phyloP scores from a whole-genome alignment of 2,113 vertebrate species.

The Zosterops hypoxanthus region DNA sequence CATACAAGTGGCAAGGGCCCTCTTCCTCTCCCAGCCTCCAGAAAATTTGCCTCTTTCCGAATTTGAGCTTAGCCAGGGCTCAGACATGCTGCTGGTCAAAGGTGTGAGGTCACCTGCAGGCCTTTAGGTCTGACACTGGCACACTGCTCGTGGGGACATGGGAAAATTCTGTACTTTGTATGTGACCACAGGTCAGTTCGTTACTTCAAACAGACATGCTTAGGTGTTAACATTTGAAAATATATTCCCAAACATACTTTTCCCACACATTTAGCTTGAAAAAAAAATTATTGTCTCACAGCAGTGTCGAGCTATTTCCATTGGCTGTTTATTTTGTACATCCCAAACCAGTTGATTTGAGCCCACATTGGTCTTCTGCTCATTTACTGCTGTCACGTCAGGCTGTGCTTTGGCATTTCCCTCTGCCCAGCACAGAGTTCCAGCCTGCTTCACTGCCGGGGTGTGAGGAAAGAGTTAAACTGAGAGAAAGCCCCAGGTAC shows the following conservation, averaged over 20 bases:
- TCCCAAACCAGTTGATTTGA: not conserved
- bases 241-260: not conserved
- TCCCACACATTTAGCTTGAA: not conserved
- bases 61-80: not conserved
- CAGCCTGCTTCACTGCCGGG: fast-evolving
- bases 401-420: not conserved
- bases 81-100: fast-evolving
- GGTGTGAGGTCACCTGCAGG: not conserved
- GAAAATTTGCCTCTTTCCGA: not conserved
- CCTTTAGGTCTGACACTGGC: not conserved
- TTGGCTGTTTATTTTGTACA: not conserved
- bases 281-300: not conserved
- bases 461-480: conserved; percentile 21
- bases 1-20: not conserved
- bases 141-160: not conserved
- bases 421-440: not conserved
- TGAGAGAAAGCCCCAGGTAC: conserved; percentile 26
- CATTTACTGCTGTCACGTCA: not conserved
- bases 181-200: not conserved
- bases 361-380: fast-evolving
- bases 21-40: not conserved
- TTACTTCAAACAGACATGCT: not conserved
- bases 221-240: not conserved
- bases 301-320: fast-evolving
- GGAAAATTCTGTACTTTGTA: fast-evolving